Evolutionary conservation across 2,797 vertebrate genomes (phyloP).

Genomic region (Chiroxiphia lanceolata): DNA sequence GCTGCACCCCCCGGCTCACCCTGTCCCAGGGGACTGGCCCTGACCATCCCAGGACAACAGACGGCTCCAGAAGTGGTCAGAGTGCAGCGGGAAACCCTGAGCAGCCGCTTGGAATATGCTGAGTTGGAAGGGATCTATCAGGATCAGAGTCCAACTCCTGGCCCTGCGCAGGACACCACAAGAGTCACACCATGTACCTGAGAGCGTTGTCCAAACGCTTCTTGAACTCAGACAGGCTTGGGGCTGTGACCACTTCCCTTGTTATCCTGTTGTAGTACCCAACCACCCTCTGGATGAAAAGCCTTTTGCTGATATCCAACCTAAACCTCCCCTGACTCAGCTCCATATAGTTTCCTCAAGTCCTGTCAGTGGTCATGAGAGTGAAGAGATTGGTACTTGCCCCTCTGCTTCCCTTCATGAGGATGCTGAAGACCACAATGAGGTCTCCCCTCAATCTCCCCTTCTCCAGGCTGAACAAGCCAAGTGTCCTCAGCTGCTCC

Average conservation of each 20-base stretch:
- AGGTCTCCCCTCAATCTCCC: background rate
- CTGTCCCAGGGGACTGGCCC: rapidly evolving
- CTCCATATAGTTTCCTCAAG: background rate
- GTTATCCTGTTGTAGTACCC: background rate
- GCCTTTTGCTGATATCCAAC: background rate
- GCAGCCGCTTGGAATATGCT: background rate
- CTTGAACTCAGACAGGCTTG: background rate
- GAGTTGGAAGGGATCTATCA: background rate
- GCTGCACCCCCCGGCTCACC: background rate
- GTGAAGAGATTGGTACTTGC: background rate
- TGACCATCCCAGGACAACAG: rapidly evolving
- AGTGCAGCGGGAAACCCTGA: rapidly evolving
- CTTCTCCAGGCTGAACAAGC: background rate
- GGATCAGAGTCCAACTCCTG: background rate
- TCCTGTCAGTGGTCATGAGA: background rate
- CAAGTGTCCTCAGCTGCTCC: background rate
- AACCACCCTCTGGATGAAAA: background rate
- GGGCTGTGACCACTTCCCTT: no score
- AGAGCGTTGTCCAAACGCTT: rapidly evolving
- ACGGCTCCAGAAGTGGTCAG: background rate
- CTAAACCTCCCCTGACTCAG: background rate
- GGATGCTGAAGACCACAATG: background rate
- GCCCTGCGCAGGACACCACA: no score
- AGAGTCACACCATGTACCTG: background rate
- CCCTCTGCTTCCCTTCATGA: background rate